A percentile compares a stretch with the other conserved stretches of the same genome.
Conservation (phyloP, 2,797 vertebrate genomes). For the Phyllotis vaccarum region DNA sequence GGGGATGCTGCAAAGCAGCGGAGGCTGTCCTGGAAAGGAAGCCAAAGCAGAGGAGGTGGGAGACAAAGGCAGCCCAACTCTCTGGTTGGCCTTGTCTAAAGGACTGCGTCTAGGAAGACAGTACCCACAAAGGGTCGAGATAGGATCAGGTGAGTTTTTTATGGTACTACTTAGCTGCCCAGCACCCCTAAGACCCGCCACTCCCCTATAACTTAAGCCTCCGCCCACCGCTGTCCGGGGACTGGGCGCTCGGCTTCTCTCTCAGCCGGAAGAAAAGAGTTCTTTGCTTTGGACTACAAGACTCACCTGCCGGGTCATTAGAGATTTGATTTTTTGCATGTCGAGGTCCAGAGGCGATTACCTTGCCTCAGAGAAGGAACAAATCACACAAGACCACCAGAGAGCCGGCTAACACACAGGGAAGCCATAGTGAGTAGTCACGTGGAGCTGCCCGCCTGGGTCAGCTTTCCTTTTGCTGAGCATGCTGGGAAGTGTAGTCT, state of each 20-base stretch:
- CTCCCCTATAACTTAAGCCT: neutral
- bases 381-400: slow-evolving; percentile 1
- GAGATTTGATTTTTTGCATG: slow-evolving; percentile 99
- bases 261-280: neutral
- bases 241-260: neutral
- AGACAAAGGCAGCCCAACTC: neutral
- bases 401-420: neutral
- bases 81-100: neutral
- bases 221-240: neutral
- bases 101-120: neutral
- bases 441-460: slow-evolving; percentile 85
- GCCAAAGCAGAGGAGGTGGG: neutral
- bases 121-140: neutral
- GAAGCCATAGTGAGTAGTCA: slow-evolving; percentile 93
- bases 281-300: neutral
- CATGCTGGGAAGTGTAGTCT: slow-evolving; percentile 90
- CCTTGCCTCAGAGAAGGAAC: slow-evolving; percentile 10
- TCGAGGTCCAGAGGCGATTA: neutral
- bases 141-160: neutral
- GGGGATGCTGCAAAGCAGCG: neutral
- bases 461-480: slow-evolving; percentile 53
- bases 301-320: slow-evolving; percentile 98
- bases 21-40: neutral
- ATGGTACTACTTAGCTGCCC: neutral
- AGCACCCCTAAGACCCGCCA: neutral